These are phyloP conservation scores for Seison nebaliae DNA, from an alignment of 1,140 invertebrate genomes.

Conservation along the genomic window DNA sequence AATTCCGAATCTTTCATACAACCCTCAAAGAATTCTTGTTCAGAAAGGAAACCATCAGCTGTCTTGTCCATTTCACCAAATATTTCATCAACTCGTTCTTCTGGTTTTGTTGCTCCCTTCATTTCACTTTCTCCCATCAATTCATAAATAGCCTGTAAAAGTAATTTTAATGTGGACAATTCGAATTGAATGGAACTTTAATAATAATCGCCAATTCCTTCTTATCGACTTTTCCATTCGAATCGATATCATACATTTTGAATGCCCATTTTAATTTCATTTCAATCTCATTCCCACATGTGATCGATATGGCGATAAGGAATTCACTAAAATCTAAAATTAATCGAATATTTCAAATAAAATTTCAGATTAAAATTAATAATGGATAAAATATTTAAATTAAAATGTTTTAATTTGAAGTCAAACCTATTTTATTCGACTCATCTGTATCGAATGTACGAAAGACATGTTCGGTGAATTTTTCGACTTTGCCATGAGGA, in stretches of 20 bases:
- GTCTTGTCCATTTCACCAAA: constrained; percentile 83
- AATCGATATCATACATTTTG: constrained; percentile 83
- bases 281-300: constrained; percentile 75
- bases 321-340: constrained; percentile 43
- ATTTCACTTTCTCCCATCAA: constrained; percentile 82
- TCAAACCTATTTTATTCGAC: constrained; percentile 42
- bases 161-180: no score
- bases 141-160: constrained; percentile 91
- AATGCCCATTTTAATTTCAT: constrained; percentile 98
- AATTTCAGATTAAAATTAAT: constrained; percentile 2
- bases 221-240: constrained; percentile 88
- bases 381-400: not conserved
- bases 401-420: constrained; percentile 19
- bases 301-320: constrained; percentile 82
- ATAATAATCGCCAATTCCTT: constrained; percentile 44
- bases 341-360: not conserved
- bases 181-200: no score
- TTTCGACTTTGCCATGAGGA: constrained; percentile 82
- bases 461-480: constrained; percentile 96
- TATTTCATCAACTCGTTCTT: constrained; percentile 90
- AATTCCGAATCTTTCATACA: constrained; percentile 8
- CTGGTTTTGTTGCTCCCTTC: constrained; percentile 94
- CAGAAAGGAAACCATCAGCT: constrained; percentile 4
- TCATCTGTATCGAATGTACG: constrained; percentile 96
- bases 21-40: constrained; percentile 11